A percentile compares a stretch with the other conserved stretches of the same genome.
Conservation (phyloP, 2,888 invertebrate genomes). For the Rhyacophila evoluta region DNA sequence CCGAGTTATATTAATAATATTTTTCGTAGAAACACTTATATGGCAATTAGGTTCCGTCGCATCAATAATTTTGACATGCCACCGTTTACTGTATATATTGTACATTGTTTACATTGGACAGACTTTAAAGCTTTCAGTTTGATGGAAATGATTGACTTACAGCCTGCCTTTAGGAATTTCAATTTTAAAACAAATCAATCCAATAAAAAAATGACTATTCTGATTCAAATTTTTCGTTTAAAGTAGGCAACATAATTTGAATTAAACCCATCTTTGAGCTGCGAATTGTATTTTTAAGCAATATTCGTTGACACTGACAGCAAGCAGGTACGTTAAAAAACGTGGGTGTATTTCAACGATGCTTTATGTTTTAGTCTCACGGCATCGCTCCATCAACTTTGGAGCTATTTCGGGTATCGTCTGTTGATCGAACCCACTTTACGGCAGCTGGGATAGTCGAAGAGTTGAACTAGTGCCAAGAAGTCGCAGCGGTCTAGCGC, state of each 20-base stretch:
- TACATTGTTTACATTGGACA: neutral
- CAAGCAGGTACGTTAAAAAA: neutral
- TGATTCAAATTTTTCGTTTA: neutral
- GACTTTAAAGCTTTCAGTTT: too few relatives aligned
- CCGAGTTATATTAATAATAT: neutral
- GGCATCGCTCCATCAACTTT: slow-evolving; percentile 13
- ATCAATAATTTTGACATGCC: neutral
- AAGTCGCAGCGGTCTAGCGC: neutral
- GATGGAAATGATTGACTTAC: too few relatives aligned
- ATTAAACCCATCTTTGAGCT: too few relatives aligned
- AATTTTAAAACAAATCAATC: too few relatives aligned
- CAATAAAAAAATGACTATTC: neutral
- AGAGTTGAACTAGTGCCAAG: slow-evolving; percentile 20
- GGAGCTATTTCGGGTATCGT: neutral
- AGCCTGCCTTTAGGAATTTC: too few relatives aligned
- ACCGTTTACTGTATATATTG: neutral
- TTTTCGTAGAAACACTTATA: neutral
- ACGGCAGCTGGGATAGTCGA: slow-evolving; percentile 15
- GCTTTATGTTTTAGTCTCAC: neutral
- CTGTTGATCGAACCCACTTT: slow-evolving; percentile 27
- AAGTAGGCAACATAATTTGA: neutral
- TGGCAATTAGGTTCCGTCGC: neutral
- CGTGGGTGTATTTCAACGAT: neutral
- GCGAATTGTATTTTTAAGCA: neutral
- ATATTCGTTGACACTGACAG: neutral